A percentile compares a stretch with the other conserved stretches of the same genome.
Conservation (phyloP, 2,113 vertebrate genomes). For the Antechinus flavipes region DNA sequence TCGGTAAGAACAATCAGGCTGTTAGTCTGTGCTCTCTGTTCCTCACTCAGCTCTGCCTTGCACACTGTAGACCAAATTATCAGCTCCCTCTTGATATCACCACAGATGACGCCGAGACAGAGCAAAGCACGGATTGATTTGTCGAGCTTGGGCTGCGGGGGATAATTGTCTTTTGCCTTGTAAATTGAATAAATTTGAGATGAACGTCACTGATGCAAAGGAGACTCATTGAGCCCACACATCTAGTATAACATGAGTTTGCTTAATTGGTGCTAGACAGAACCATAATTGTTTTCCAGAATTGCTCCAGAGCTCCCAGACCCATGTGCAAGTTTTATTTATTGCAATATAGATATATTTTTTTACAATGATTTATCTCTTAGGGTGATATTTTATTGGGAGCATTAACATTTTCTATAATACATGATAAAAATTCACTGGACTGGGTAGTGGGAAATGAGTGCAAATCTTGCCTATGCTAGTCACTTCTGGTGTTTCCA, state of each 20-base stretch:
- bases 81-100: not conserved
- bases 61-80: conserved; percentile 5
- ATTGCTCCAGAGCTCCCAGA: not conserved
- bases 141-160: not conserved
- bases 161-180: conserved; percentile 39
- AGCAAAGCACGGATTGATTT: not conserved
- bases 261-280: conserved; percentile 1
- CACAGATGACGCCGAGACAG: conserved; percentile 1
- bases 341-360: not conserved
- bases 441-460: not conserved
- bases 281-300: not conserved
- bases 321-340: not conserved
- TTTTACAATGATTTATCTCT: not conserved
- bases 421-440: not conserved
- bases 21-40: not conserved
- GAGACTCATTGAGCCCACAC: not conserved
- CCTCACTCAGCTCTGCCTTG: not conserved
- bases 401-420: not conserved
- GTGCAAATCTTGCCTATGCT: not conserved
- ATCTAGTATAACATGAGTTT: not conserved
- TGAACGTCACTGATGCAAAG: conserved; percentile 13
- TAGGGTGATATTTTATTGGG: not conserved
- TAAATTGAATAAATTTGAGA: not conserved
- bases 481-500: not conserved
- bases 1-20: not conserved